phyloP scores from a whole-genome alignment of 1,140 invertebrate species.

The Goniozus legneri region DNA sequence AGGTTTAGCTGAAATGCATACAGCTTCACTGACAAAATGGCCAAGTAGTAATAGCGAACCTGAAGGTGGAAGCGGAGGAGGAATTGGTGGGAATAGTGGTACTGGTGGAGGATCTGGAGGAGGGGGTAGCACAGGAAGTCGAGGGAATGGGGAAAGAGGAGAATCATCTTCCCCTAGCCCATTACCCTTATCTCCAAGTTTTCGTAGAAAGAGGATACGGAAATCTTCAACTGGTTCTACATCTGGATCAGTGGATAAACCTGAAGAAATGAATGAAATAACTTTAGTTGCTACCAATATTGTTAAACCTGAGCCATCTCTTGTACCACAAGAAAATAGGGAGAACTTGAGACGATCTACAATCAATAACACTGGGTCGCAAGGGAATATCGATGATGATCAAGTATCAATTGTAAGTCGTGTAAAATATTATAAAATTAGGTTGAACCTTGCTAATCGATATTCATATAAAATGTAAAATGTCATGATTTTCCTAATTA shows the following conservation, averaged over 20 bases:
- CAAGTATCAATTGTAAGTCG: slow-evolving; percentile 49
- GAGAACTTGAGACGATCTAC: slow-evolving; percentile 38
- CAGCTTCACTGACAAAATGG: slow-evolving; percentile 65
- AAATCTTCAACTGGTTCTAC: slow-evolving; percentile 69
- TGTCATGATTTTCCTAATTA: too few species aligned
- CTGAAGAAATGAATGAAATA: slow-evolving; percentile 55
- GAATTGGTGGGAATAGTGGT: too few species aligned
- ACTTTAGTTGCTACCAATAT: slow-evolving; percentile 53
- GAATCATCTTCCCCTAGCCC: slow-evolving; percentile 48
- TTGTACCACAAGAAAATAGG: slow-evolving; percentile 37
- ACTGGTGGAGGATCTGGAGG: slow-evolving; percentile 21
- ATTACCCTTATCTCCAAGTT: slow-evolving; percentile 44
- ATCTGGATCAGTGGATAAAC: slow-evolving; percentile 58
- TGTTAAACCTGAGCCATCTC: slow-evolving; percentile 52
- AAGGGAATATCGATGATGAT: slow-evolving; percentile 54
- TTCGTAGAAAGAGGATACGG: slow-evolving; percentile 62
- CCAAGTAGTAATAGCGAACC: slow-evolving; percentile 54
- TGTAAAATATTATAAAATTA: too few species aligned
- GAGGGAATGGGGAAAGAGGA: slow-evolving; percentile 31
- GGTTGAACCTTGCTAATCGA: too few species aligned
- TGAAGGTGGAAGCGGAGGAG: slow-evolving; percentile 24
- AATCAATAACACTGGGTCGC: slow-evolving; percentile 49
- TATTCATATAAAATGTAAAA: too few species aligned
- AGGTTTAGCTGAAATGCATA: slow-evolving; percentile 79
- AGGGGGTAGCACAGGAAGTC: neutral